Percentiles rank a stretch among this genome's conserved stretches.
These are phyloP conservation scores for Trilocha varians DNA, from an alignment of 2,888 invertebrate species.

Conservation along the genomic window DNA sequence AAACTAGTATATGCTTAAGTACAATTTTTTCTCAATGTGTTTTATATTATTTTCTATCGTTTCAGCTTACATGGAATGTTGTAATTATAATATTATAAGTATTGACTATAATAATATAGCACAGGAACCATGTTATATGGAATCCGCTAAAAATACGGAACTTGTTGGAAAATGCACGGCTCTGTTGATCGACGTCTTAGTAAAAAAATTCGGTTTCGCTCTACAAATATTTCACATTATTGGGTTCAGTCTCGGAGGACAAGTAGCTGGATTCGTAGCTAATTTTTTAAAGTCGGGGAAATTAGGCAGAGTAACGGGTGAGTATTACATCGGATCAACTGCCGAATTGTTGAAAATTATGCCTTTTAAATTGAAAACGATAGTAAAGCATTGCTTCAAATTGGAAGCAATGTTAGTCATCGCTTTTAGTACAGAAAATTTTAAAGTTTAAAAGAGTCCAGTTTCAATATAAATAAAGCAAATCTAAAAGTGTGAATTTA, in stretches of 20 bases:
- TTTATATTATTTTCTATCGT: too few relatives aligned
- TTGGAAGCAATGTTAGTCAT: too few relatives aligned
- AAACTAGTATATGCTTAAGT: too few relatives aligned
- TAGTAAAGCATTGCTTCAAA: too few relatives aligned
- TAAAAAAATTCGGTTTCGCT: slow-evolving; percentile 43
- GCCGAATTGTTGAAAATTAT: too few relatives aligned
- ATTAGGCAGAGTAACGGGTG: slow-evolving; percentile 73
- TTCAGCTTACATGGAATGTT: slow-evolving; percentile 66
- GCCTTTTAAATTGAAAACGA: too few relatives aligned
- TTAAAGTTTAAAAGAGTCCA: too few relatives aligned
- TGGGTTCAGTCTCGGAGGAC: slow-evolving; percentile 78
- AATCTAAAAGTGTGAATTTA: too few relatives aligned
- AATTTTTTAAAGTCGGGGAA: slow-evolving; percentile 55
- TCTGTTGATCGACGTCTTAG: slow-evolving; percentile 69
- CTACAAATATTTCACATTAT: slow-evolving; percentile 72
- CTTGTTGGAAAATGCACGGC: slow-evolving; percentile 75
- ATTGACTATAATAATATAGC: slow-evolving; percentile 76
- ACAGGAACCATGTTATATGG: slow-evolving; percentile 72
- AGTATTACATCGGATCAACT: too few relatives aligned
- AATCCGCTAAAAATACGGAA: slow-evolving; percentile 72
- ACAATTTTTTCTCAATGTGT: too few relatives aligned
- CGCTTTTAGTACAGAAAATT: too few relatives aligned
- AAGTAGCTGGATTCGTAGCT: slow-evolving; percentile 69
- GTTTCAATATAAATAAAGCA: too few relatives aligned
- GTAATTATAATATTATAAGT: slow-evolving; percentile 74